These are phyloP conservation scores for Oreotrochilus melanogaster DNA, from an alignment of 2,113 vertebrate species.

Conservation along the genomic window DNA sequence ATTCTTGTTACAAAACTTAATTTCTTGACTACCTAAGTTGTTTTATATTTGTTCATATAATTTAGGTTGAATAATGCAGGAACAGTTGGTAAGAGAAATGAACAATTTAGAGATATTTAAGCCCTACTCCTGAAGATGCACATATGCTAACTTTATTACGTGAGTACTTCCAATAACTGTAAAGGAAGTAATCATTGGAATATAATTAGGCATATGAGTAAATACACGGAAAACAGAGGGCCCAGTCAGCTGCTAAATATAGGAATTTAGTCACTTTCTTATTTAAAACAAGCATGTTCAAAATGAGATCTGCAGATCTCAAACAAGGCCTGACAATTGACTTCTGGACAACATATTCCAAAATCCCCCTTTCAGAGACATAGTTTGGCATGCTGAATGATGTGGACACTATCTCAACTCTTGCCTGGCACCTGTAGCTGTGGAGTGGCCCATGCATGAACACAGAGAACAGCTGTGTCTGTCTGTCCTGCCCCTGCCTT, in stretches of 20 bases:
- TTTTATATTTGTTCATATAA: not conserved
- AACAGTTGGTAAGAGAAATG: not conserved
- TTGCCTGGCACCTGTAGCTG: not conserved
- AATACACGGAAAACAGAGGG: not conserved
- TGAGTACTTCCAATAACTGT: not conserved
- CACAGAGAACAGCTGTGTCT: not conserved
- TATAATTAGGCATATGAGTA: not conserved
- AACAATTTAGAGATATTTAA: not conserved
- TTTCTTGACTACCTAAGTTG: not conserved
- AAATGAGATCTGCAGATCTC: conserved; percentile 7
- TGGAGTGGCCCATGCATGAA: not conserved
- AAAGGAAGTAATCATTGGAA: not conserved
- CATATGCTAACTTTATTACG: not conserved
- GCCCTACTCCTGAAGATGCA: not conserved
- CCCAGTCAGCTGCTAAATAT: conserved; percentile 5
- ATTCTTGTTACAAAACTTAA: not conserved
- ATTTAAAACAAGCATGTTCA: not conserved
- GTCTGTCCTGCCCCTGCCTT: not conserved
- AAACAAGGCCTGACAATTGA: not conserved
- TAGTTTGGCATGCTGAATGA: not conserved
- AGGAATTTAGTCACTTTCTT: not conserved
- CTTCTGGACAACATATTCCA: not conserved
- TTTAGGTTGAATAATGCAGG: not conserved
- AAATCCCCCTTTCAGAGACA: not conserved
- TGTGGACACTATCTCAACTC: fast-evolving